Base-by-base conservation (phyloP, 2,888 invertebrate genomes). In the Tenthredo livida region DNA sequence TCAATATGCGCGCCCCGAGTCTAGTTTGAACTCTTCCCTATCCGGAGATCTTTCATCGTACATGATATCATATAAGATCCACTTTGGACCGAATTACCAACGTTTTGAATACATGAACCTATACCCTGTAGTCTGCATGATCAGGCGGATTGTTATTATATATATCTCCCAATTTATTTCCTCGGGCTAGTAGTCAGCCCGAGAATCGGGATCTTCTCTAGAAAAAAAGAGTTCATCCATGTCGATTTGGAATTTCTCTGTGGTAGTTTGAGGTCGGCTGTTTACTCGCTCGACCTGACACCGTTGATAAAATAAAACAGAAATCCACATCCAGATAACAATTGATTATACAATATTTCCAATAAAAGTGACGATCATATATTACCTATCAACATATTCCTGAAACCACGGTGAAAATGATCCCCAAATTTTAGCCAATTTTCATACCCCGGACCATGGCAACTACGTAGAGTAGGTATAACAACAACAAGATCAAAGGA, bases 41-140 rank as follows among this genome's bases (percentile, higher is more conserved):
- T 40, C 58, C 50, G 37, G 37, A 58, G 78, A 80, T 61, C 61
- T 61, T 61, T 58, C 78, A 58, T 37, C 58, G 78, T 40, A 61
- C 33, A 50, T 61, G 40, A 37, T 58, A 80, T 40, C 47, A 15
- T 12, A 54, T 33, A 58, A 61, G 61, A 80, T 80, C 78, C 78
- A 80, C 78, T 80, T 80, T 58, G 17, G 33, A 37, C 78, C 78
- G 78, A 61, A 80, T 80, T 80, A 61, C 78, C 61, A 80, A 40
- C 58, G 61, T 80, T 61, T 80, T 61, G 61, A 80, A 61, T 61
- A 61, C 40, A 37, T 61, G 4, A 7, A 37, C 37, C 37, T 37
- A 37, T 47, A 80, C 40, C 21, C 29, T n/a, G 29, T 40, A 54
- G 25, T 80, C 21, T 80, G 12, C 78, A 37, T 80, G 78, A 80